Conservation (phyloP, 2,797 vertebrate genomes). For the Lycodopsis pacificus region DNA sequence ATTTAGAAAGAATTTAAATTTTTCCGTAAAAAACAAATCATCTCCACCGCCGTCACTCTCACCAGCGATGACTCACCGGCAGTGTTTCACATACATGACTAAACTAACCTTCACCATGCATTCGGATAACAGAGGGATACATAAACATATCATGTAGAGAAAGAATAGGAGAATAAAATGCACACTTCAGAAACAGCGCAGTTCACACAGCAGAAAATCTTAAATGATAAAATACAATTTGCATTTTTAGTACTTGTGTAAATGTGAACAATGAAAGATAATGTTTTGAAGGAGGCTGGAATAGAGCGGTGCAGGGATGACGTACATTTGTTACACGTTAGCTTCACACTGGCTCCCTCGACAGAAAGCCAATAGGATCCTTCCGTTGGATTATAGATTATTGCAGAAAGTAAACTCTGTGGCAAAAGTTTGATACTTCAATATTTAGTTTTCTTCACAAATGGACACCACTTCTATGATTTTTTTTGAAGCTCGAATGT, state of each 20-base stretch:
- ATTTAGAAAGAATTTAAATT: constrained; percentile 69
- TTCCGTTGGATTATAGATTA: neutral
- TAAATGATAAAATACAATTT: constrained; percentile 39
- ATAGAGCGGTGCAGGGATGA: neutral
- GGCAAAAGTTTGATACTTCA: neutral
- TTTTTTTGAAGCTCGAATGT: too few relatives aligned
- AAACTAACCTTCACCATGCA: constrained; percentile 55
- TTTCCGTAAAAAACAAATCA: constrained; percentile 49
- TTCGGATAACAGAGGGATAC: constrained; percentile 55
- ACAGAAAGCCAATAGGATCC: too few relatives aligned
- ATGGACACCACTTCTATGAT: neutral
- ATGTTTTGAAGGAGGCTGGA: constrained; percentile 20
- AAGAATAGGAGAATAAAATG: constrained; percentile 49
- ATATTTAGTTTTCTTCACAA: neutral
- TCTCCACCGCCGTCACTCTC: constrained; percentile 30
- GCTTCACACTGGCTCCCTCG: neutral
- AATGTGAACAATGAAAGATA: constrained; percentile 25
- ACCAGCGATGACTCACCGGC: constrained; percentile 36
- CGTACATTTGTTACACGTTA: neutral
- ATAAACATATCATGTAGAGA: constrained; percentile 48
- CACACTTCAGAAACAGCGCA: constrained; percentile 49
- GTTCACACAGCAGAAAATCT: constrained; percentile 36
- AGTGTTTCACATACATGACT: constrained; percentile 43
- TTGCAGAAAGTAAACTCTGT: neutral
- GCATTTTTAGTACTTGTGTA: constrained; percentile 22